A percentile compares a stretch with the other conserved stretches of the same genome.
Conservation (phyloP, 2,797 vertebrate species). For the Liparis tanakae region DNA sequence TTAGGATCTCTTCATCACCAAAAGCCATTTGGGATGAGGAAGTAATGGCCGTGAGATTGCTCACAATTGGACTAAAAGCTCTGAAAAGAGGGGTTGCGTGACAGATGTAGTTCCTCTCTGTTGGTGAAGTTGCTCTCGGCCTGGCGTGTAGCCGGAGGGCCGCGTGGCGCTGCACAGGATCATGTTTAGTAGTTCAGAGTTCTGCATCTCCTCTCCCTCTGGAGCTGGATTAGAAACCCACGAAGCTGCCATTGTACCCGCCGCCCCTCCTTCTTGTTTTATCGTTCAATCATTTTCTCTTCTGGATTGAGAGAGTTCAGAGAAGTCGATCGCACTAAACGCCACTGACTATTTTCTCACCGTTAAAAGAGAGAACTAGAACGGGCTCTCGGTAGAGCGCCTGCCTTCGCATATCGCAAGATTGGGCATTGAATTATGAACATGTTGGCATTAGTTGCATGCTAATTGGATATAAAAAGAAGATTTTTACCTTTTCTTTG, state of each 20-base stretch:
- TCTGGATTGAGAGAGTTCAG: constrained; percentile 10
- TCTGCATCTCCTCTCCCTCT: constrained; percentile 27
- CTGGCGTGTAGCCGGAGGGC: constrained; percentile 29
- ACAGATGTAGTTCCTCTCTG: constrained; percentile 4
- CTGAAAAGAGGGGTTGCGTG: constrained; percentile 38
- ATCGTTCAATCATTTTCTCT: constrained; percentile 37
- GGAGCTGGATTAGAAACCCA: constrained; percentile 49
- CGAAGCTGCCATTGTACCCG: constrained; percentile 42
- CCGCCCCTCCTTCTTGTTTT: constrained; percentile 39
- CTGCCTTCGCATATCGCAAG: no score
- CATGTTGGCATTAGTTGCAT: no score
- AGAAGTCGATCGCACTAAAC: neutral
- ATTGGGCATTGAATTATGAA: no score
- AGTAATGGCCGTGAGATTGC: constrained; percentile 48
- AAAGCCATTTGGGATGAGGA: constrained; percentile 66
- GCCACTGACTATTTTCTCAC: constrained; percentile 1
- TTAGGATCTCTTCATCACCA: constrained; percentile 55
- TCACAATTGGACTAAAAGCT: constrained; percentile 70
- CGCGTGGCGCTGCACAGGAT: constrained; percentile 30
- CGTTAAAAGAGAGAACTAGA: neutral
- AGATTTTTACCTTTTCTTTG: no score
- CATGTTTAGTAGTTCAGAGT: constrained; percentile 15
- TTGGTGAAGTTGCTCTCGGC: constrained; percentile 23
- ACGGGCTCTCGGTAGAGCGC: no score
- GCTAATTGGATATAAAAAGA: no score